Percentiles rank a stretch among this genome's conserved stretches.
phyloP scores from a whole-genome alignment of 2,113 vertebrate genomes.

The Cottus gobio region DNA sequence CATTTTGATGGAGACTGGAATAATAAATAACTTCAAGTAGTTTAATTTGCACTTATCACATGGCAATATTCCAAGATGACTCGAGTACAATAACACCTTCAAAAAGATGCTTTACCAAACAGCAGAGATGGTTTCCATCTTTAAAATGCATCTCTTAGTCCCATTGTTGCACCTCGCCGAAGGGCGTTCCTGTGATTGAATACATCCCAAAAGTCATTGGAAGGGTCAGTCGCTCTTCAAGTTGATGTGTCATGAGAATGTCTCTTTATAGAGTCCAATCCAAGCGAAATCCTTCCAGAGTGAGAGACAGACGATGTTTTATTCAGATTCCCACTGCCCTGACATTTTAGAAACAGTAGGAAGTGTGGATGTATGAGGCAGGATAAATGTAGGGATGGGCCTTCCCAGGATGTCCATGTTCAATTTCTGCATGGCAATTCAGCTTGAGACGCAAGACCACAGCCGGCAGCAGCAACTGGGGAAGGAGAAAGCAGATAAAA shows the following conservation, averaged over 20 bases:
- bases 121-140: constrained; percentile 22
- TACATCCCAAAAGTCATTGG: constrained; percentile 45
- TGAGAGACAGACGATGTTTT: constrained; percentile 66
- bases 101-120: neutral
- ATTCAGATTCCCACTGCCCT: constrained; percentile 57
- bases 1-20: no score
- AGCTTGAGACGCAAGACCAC: constrained; percentile 4
- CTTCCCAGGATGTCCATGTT: constrained; percentile 35
- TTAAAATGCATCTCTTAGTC: constrained; percentile 21
- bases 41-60: neutral
- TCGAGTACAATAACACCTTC: neutral
- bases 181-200: constrained; percentile 18
- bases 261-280: constrained; percentile 52
- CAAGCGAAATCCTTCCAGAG: constrained; percentile 39
- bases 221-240: constrained; percentile 50
- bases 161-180: neutral
- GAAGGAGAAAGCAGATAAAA: constrained; percentile 11
- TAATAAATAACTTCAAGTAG: neutral
- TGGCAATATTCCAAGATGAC: neutral
- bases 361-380: constrained; percentile 32
- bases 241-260: constrained; percentile 43
- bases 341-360: constrained; percentile 56
- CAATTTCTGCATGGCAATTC: constrained; percentile 33
- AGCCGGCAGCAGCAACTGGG: neutral
- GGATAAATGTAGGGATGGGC: constrained; percentile 43